Conservation (phyloP, 2,113 vertebrate species). For the Canis aureus region DNA sequence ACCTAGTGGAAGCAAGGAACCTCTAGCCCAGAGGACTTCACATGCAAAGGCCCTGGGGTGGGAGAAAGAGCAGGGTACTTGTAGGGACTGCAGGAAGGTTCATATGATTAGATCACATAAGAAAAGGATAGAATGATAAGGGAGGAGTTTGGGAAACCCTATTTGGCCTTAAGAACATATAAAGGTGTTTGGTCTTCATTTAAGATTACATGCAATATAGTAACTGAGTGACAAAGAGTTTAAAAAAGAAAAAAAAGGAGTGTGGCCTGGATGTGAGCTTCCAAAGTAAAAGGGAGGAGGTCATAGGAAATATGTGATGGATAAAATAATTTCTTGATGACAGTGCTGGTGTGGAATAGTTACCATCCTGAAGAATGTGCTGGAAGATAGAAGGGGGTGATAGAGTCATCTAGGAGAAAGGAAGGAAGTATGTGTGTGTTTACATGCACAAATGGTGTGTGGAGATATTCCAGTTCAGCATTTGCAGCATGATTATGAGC, state of each 20-base stretch:
- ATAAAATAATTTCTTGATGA: not conserved
- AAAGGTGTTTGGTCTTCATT: not conserved
- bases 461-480: not conserved
- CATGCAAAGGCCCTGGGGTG: not conserved
- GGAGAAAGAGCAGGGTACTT: not conserved
- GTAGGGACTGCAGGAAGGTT: not conserved
- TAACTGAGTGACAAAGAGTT: not conserved
- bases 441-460: not conserved
- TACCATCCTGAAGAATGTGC: not conserved
- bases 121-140: no score
- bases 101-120: fast-evolving
- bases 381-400: not conserved
- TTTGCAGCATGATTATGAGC: not conserved
- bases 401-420: no score
- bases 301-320: not conserved
- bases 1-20: not conserved
- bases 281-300: not conserved
- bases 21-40: not conserved
- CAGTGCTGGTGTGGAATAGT: not conserved
- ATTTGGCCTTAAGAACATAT: fast-evolving
- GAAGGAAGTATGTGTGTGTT: not conserved
- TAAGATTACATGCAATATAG: not conserved
- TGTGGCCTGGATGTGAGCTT: not conserved
- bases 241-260: not conserved
- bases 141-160: not conserved